Evolutionary conservation across 2,888 invertebrate genomes (phyloP), one percentile per base, ranked within the genome.

Genomic region (Theodoxus fluviatilis): DNA sequence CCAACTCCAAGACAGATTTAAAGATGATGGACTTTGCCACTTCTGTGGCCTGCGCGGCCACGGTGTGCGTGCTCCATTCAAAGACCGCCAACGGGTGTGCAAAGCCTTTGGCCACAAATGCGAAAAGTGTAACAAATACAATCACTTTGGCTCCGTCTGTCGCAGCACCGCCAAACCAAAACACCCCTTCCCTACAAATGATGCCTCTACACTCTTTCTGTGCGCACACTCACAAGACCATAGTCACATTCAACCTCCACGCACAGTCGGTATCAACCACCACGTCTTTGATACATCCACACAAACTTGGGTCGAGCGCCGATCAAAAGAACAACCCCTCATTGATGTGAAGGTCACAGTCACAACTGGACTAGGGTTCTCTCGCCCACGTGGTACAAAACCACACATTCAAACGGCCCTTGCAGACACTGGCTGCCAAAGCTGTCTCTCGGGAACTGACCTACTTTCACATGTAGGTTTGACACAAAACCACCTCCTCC

Each of bases 361-460:
- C n/a, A n/a, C n/a, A n/a, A n/a, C n/a, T n/a, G n/a, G n/a, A n/a
- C n/a, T n/a, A n/a, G n/a, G n/a, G n/a, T n/a, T n/a, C n/a, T n/a
- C n/a, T n/a, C 22, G 22, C n/a, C 37, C 40, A 31, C 9, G 57
- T 28, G 38, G 38, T 35, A 67, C 77, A 18, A 43, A 37, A 22
- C 22, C 68, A 7, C n/a, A 67, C 9, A 12, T 38, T 1, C n/a
- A 73, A 35, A 38, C 69, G 33, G 73, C 76, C 4, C 75, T 77
- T 73, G 76, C 79, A 0, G 76, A 78, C 64, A 77, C 77, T 3
- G 75, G 77, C 43, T 78, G 73, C 69, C 78, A 80, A 63, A 73
- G 76, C 47, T 80, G 76, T 52, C 75, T 80, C 7, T 75, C 78
- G 4, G 78, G 78, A 1, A 67, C 77, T 1, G 75, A 78, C 33